Percentiles rank a stretch among this genome's conserved stretches.
phyloP scores from a whole-genome alignment of 2,888 invertebrate species.

The Chrysotoxum bicinctum region DNA sequence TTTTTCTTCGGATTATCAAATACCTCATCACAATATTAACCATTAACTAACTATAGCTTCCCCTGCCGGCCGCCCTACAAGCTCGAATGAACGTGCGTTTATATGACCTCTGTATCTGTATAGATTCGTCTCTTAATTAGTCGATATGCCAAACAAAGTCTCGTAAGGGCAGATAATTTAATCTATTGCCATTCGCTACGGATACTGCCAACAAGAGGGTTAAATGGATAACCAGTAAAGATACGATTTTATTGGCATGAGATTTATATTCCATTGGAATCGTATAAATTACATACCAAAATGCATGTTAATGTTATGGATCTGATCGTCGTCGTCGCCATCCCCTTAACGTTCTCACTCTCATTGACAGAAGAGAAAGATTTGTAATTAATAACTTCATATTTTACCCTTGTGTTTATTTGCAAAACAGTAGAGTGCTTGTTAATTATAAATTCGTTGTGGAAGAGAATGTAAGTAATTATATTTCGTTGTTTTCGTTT shows the following conservation, averaged over 20 bases:
- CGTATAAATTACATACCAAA: slow-evolving; percentile 68
- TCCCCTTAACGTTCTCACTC: not conserved
- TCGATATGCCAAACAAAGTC: slow-evolving; percentile 66
- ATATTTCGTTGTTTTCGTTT: slow-evolving; percentile 27
- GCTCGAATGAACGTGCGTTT: not conserved
- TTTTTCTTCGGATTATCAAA: slow-evolving; percentile 21
- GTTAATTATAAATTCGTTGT: slow-evolving; percentile 59
- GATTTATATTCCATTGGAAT: slow-evolving; percentile 60
- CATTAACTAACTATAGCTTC: not conserved
- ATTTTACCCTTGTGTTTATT: slow-evolving; percentile 53
- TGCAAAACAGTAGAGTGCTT: slow-evolving; percentile 55
- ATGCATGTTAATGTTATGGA: slow-evolving; percentile 62
- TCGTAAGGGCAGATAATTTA: slow-evolving; percentile 63
- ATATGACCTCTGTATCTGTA: slow-evolving; percentile 30
- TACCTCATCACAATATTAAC: slow-evolving; percentile 31
- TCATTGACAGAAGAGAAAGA: slow-evolving; percentile 44
- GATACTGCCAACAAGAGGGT: slow-evolving; percentile 57
- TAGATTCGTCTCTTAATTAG: slow-evolving; percentile 63
- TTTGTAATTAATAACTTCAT: slow-evolving; percentile 71
- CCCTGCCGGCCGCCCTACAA: slow-evolving; percentile 9
- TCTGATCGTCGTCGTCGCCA: slow-evolving; percentile 31
- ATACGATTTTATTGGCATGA: slow-evolving; percentile 64
- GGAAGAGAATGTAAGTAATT: not conserved
- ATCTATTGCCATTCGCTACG: slow-evolving; percentile 67
- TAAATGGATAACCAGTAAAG: slow-evolving; percentile 58